A percentile compares a stretch with the other conserved stretches of the same genome.
Evolutionary conservation across 2,888 invertebrate genomes (phyloP).

Genomic region (Xylocampa areola): DNA sequence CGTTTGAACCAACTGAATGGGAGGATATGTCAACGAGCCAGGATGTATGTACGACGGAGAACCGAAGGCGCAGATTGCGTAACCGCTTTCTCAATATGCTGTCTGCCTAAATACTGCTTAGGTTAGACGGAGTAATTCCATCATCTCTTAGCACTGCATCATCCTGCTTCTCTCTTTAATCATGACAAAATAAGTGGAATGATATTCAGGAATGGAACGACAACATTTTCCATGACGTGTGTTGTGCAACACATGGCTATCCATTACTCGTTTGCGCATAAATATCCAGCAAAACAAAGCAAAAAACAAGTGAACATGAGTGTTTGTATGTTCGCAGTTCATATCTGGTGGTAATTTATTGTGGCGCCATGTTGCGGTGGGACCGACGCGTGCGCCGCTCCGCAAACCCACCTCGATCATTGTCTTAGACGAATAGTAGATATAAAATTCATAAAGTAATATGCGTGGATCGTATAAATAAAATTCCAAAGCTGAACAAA

Average conservation of each 20-base stretch:
- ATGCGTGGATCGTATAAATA: conserved; percentile 11
- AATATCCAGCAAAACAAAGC: conserved; percentile 56
- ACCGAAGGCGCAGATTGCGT: too few species aligned
- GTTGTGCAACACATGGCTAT: conserved; percentile 36
- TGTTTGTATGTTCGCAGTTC: conserved; percentile 65
- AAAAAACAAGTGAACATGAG: conserved; percentile 59
- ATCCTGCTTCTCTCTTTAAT: conserved; percentile 2
- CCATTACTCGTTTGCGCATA: conserved; percentile 51
- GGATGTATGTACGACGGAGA: too few species aligned
- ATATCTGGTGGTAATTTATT: conserved; percentile 76
- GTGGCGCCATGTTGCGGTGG: conserved; percentile 62
- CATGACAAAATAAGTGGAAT: conserved; percentile 16
- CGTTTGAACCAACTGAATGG: not conserved
- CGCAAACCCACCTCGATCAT: conserved; percentile 46
- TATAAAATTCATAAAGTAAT: conserved; percentile 36
- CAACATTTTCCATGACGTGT: conserved; percentile 45
- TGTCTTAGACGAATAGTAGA: conserved; percentile 53
- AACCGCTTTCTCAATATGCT: too few species aligned
- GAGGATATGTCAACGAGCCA: not conserved
- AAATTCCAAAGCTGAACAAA: conserved; percentile 1
- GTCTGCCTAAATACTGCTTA: too few species aligned
- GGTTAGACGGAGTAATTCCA: not conserved
- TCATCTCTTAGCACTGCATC: conserved; percentile 1
- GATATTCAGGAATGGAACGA: conserved; percentile 25
- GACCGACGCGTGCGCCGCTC: conserved; percentile 60